phyloP scores from a whole-genome alignment of 2,797 vertebrate genomes.

The Sebastes hubbsi region DNA sequence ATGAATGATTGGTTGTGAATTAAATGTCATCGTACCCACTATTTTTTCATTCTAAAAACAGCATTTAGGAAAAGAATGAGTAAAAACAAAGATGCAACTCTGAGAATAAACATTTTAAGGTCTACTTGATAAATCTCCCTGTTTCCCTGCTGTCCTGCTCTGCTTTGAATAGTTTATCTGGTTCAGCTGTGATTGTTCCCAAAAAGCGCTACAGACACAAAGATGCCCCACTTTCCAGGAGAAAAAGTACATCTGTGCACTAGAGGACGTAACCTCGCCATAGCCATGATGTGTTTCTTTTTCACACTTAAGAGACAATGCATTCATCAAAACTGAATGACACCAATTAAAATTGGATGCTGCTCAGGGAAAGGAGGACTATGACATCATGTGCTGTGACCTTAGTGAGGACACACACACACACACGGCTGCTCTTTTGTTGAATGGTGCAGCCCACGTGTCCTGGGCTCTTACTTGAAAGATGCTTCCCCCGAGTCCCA shows the following conservation, averaged over 20 bases:
- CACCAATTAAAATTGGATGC: slow-evolving; percentile 64
- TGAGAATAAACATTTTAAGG: background rate
- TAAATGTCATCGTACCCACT: background rate
- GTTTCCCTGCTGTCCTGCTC: background rate
- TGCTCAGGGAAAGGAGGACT: slow-evolving; percentile 24
- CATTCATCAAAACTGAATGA: slow-evolving; percentile 68
- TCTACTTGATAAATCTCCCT: background rate
- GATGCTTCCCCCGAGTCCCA: slow-evolving; percentile 34
- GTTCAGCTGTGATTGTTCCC: background rate
- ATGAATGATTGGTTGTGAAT: slow-evolving; percentile 6
- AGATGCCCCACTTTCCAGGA: background rate
- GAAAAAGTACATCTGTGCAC: background rate
- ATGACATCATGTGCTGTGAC: slow-evolving; percentile 47
- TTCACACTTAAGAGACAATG: slow-evolving; percentile 55
- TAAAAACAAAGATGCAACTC: background rate
- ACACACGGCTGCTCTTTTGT: slow-evolving; percentile 38
- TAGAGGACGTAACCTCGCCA: background rate
- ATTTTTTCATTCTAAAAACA: background rate
- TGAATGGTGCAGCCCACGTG: slow-evolving; percentile 43
- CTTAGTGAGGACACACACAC: slow-evolving; percentile 51
- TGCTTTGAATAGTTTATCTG: slow-evolving; percentile 7
- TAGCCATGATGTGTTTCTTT: background rate
- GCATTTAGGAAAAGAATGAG: background rate
- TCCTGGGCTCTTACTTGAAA: slow-evolving; percentile 45
- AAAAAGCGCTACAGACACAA: slow-evolving; percentile 2